A percentile compares a stretch with the other conserved stretches of the same genome.
phyloP scores from a whole-genome alignment of 2,888 invertebrate genomes.

The Amorpha juglandis region DNA sequence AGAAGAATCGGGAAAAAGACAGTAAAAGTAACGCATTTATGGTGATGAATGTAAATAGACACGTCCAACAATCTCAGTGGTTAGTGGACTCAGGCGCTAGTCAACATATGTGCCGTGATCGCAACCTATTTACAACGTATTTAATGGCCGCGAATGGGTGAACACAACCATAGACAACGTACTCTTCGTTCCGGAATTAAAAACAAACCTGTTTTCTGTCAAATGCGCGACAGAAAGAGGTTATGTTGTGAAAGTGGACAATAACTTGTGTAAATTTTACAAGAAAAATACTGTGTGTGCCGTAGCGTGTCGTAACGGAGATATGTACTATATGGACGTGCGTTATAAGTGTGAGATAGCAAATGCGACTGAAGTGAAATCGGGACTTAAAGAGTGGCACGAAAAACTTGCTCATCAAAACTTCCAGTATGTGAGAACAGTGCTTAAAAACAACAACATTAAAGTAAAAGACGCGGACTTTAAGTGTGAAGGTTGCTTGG shows the following conservation, averaged over 20 bases:
- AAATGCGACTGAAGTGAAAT: neutral
- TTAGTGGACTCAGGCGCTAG: constrained; percentile 40
- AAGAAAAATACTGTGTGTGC: constrained; percentile 26
- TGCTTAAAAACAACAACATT: neutral
- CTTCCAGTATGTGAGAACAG: neutral
- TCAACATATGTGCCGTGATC: no score
- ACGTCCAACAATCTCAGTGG: constrained; percentile 35
- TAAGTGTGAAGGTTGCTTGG: no score
- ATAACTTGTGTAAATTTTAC: constrained; percentile 34
- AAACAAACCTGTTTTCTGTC: constrained; percentile 41
- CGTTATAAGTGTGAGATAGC: neutral
- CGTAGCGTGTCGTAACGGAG: neutral
- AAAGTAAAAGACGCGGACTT: neutral
- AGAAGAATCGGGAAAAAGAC: constrained; percentile 24
- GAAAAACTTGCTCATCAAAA: constrained; percentile 2
- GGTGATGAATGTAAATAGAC: constrained; percentile 7
- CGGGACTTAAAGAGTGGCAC: neutral
- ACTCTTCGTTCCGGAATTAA: constrained; percentile 38
- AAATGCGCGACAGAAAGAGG: constrained; percentile 34
- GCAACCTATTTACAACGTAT: no score
- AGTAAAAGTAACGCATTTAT: constrained; percentile 39
- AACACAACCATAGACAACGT: constrained; percentile 41
- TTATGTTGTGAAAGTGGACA: constrained; percentile 37
- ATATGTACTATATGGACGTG: neutral
- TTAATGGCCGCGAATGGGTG: constrained; percentile 38